Evolutionary conservation across 2,113 vertebrate species (phyloP), one percentile per base, ranked within the genome.

Genomic region (Microcebus jonahi): DNA sequence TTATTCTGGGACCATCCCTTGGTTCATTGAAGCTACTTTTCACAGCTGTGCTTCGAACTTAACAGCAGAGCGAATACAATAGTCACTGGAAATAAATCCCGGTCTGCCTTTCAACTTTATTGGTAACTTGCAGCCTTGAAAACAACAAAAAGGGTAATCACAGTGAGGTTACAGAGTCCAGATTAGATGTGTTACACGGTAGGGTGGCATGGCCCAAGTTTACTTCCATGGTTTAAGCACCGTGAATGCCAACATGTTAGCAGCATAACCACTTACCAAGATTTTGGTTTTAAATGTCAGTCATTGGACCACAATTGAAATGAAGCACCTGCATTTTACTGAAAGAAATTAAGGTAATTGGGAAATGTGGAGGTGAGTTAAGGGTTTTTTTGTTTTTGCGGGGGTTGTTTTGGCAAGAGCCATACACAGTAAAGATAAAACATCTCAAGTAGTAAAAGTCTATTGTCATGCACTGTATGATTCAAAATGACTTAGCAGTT

Each of bases 401-500:
- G 9, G 59, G 9, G 59, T 10, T 12, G 67, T 55, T 53, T 42
- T 55, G 6, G 68, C 39, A 85, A 88, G 68, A 84, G 39, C 68
- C 67, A 29, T 87, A 61, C 48, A 85, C 90, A 90, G 90, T 75
- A 67, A 96, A 92, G 65, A 83, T 91, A 63, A 97, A 94, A 63
- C n/a, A 90, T 91, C 85, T 95, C 77, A 45, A 85, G 65, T 80
- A 80, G 93, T 86, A 91, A 94, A 91, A 21, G 23, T 68, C 76
- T 81, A 2, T 91, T 95, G 96, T 73, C 31, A 75, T 91, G 55
- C 11, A 55, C 36, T 70, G 25, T 77, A 31, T 86, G 91, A 45
- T 90, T 92, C 88, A 96, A 94, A 98, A 86, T 97, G 93, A 97
- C 93, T 93, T 92, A 55, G 83, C 91, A 88, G 27, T 85, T 95